Evolutionary conservation across 2,113 vertebrate genomes (phyloP), one percentile per base, ranked within the genome.

Genomic region (Paramisgurnus dabryanus): DNA sequence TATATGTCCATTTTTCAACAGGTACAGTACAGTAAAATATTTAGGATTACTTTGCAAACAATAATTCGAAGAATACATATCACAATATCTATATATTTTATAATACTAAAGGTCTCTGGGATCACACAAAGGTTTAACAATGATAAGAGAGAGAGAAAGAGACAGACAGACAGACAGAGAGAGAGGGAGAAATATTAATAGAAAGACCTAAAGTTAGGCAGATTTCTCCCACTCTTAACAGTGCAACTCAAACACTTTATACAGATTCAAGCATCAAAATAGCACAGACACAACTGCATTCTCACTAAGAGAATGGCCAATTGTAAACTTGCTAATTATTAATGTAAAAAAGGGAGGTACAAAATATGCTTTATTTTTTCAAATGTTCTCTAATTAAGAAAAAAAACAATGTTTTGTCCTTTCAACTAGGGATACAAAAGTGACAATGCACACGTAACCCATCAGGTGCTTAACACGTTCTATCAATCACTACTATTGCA

Each of bases 11-110:
- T 89, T 76, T 82, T 45, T 67, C 13, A 69, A 79, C 66, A 89
- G 92, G 87, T 88, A 92, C 90, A 89, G 87, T 91, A 94, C 90
- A 89, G 87, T 91, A 94, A 89, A 91, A 93, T 90, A 86, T 84
- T 86, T 89, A 92, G 92, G 90, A 90, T 78, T 86, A 83, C 64
- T 76, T 75, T 68, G 71, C 90, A 89, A 90, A 89, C 81, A 12
- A 76, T 84, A 83, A 80, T 85, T 74, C 86, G 82, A 85, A 83
- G 77, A 88, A 82, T 67, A 78, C 87, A 88, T 87, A 87, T 58
- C 65, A 70, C 65, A 55, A 76, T 53, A 81, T 78, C 82, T 78
- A 78, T 22, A 39, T 74, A 39, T n/a, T 66, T 78, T 58, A 77
- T 79, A 81, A 81, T 82, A 85, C 76, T 83, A 67, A 63, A 66